Base-by-base conservation (phyloP, 2,797 vertebrate genomes). In the Urosaurus nigricauda region DNA sequence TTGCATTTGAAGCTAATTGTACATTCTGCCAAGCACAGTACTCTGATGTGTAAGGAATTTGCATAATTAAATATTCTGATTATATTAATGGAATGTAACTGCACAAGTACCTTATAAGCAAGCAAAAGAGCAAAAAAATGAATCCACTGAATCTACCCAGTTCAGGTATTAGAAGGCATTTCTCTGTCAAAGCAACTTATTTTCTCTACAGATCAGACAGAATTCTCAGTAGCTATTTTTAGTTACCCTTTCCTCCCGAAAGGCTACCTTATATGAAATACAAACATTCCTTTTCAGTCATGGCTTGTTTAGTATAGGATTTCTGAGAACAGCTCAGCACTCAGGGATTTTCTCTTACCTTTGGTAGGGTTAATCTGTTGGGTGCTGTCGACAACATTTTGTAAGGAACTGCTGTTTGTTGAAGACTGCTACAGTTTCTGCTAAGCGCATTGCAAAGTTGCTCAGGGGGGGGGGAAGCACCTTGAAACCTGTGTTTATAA, bases 61-160 rank as follows among this genome's bases (percentile, higher is more conserved):
- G 75, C 84, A 86, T 86, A 89, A 89, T 89, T 89, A 89, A 81
- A 68, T 47, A 86, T 26, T 43, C 79, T 77, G 88, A 77, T 81
- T 68, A 86, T 70, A 83, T 82, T 82, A 86, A 83, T 68, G 71
- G 70, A 58, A 86, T 75, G 35, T 40, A 84, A 56, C 87, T 84
- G 26, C 60, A 88, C 79, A 82, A 82, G 65, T 83, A 65, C 26
- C 51, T 43, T 7, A n/a, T 35, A 77, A 68, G 79, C 70, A 65
- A 82, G 79, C 70, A 75, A 81, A 68, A 53, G 19, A 56, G 26
- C 17, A 82, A 26, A 81, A n/a, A 86, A 65, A 65, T 56, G 75
- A 82, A 86, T n/a, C 51, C 84, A n/a, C 35, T 65, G 58, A 82
- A 86, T 47, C 70, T 35, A 58, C 60, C 86, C 21, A 58, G 35